These are phyloP conservation scores for Metaphire vulgaris DNA, from an alignment of 1,140 invertebrate genomes.

Conservation along the genomic window DNA sequence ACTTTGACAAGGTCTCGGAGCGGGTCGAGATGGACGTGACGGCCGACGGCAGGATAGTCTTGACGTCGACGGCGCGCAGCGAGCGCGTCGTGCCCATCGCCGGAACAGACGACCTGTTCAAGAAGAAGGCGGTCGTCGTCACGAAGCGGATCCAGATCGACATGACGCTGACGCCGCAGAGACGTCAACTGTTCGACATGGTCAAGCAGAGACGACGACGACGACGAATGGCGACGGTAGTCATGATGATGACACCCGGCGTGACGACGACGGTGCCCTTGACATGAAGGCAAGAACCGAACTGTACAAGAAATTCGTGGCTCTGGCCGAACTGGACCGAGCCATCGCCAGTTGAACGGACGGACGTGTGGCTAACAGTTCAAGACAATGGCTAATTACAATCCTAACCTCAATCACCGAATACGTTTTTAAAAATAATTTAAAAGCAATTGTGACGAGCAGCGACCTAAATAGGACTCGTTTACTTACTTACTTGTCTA, in stretches of 20 bases:
- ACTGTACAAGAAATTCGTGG: constrained; percentile 31
- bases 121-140: constrained; percentile 48
- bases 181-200: constrained; percentile 38
- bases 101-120: constrained; percentile 45
- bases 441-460: too few relatives aligned
- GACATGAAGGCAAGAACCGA: constrained; percentile 29
- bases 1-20: constrained; percentile 48
- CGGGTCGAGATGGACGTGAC: constrained; percentile 44
- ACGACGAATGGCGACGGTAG: too few relatives aligned
- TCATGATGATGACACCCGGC: too few relatives aligned
- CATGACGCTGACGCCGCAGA: constrained; percentile 43
- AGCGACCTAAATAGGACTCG: too few relatives aligned
- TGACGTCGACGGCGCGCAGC: constrained; percentile 44
- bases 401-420: too few relatives aligned
- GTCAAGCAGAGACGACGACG: background rate
- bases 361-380: too few relatives aligned
- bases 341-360: background rate
- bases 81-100: constrained; percentile 46
- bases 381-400: too few relatives aligned
- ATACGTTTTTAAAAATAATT: too few relatives aligned
- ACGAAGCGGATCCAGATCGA: constrained; percentile 48
- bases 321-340: constrained; percentile 18
- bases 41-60: constrained; percentile 42
- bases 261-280: background rate
- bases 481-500: too few relatives aligned